A percentile compares a stretch with the other conserved stretches of the same genome.
These are phyloP conservation scores for Halcyon badia DNA, from an alignment of 2,797 vertebrate genomes.

Conservation along the genomic window DNA sequence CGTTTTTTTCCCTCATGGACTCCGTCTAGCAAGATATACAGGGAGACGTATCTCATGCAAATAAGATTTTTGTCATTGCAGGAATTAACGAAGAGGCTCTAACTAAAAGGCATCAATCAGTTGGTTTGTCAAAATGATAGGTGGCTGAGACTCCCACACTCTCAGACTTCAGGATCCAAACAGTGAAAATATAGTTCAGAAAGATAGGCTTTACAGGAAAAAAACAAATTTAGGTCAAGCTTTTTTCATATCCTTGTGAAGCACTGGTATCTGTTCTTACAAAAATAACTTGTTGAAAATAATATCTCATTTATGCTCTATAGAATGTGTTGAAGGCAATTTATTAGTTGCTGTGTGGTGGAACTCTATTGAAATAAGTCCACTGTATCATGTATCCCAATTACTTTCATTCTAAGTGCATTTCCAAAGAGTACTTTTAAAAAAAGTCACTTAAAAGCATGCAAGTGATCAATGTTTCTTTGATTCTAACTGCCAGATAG, in stretches of 20 bases:
- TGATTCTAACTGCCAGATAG: constrained; percentile 35
- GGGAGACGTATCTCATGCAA: not conserved
- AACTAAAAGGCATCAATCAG: not conserved
- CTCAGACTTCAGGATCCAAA: not conserved
- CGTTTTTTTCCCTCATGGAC: not conserved
- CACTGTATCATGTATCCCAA: not conserved
- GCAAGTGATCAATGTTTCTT: constrained; percentile 55
- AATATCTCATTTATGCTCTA: not conserved
- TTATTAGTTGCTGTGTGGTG: not conserved
- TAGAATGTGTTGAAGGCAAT: not conserved
- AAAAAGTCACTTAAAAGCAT: constrained; percentile 34
- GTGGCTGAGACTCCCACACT: not conserved
- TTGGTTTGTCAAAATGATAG: not conserved
- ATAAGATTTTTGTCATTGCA: not conserved
- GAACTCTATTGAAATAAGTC: constrained; percentile 4
- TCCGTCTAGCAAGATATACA: not conserved
- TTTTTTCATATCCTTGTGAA: not conserved
- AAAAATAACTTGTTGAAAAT: constrained; percentile 12
- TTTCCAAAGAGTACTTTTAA: constrained; percentile 20
- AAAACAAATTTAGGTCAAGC: not conserved
- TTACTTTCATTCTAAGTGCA: constrained; percentile 26
- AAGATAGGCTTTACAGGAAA: not conserved
- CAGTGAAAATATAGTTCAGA: not conserved
- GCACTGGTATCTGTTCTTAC: not conserved
- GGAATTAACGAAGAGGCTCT: not conserved